A percentile compares a stretch with the other conserved stretches of the same genome.
Conservation (phyloP, 2,113 vertebrate genomes). For the Garra rufa region DNA sequence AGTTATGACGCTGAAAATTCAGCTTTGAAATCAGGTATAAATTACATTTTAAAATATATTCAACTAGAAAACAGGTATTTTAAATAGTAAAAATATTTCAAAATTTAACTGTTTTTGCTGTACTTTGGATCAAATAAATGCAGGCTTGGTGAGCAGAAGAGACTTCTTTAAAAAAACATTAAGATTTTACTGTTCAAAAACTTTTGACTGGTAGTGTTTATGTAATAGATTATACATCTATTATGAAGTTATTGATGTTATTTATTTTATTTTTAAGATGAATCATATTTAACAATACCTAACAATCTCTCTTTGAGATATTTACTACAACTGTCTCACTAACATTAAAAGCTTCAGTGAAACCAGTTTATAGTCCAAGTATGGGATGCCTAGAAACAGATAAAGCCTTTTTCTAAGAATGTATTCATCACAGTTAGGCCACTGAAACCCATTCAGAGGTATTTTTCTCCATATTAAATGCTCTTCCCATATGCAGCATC, state of each 20-base stretch:
- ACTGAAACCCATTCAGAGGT: slow-evolving; percentile 4
- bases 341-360: slow-evolving; percentile 8
- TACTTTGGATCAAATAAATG: too few species aligned
- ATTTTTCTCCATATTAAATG: slow-evolving; percentile 27
- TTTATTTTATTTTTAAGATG: neutral
- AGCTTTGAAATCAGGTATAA: too few species aligned
- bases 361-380: neutral
- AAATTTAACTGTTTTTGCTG: too few species aligned
- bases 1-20: too few species aligned
- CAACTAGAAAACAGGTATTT: too few species aligned
- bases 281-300: neutral
- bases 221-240: neutral
- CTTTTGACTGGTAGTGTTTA: neutral
- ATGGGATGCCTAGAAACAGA: neutral
- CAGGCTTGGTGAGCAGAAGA: too few species aligned
- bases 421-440: slow-evolving; percentile 6
- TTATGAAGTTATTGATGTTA: neutral
- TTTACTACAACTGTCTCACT: neutral
- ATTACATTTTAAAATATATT: too few species aligned
- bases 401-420: neutral
- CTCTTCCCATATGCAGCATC: slow-evolving; percentile 12
- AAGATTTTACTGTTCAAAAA: too few species aligned
- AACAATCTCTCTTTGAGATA: neutral
- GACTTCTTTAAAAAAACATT: too few species aligned
- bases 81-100: too few species aligned